Evolutionary conservation across 2,113 vertebrate species (phyloP), one percentile per base, ranked within the genome.

Genomic region (Dicentrarchus labrax): DNA sequence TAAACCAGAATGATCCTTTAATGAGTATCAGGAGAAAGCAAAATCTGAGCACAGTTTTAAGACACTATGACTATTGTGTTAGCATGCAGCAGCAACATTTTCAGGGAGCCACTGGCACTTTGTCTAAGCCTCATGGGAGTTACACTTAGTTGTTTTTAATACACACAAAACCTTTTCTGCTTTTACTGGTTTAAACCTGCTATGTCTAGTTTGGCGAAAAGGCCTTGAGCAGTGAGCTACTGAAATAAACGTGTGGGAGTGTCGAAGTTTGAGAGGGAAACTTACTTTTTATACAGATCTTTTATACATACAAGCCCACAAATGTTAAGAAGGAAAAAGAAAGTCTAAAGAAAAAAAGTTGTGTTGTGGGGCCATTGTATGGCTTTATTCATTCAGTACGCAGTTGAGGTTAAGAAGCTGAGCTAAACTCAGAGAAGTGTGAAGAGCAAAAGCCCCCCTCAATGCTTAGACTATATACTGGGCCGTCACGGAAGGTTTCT

Each of bases 341-440:
- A 38, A 84, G 50, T 65, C 13, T 4, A 8, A 76, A 50, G 13
- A 51, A 66, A 60, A 30, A 30, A 75, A 68, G 36, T 39, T 78
- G 60, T 85, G 61, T 51, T 65, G 41, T 53, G 62, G 38, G 61
- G 66, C 30, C 30, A 67, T 64, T 77, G 56, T 67, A 43, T 8
- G 4, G 30, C 57, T 50, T 30, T 50, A 72, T 68, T 66, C 59
- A 75, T 64, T 78, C 71, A 75, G 73, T 66, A 45, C 56, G 71
- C 54, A 64, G 62, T 41, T n/a, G 38, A 67, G 22, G 22, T 66
- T 74, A 78, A 75, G 64, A 82, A 79, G 76, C 78, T 57, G 67
- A 85, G 66, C n/a, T 51, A 70, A 86, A 80, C 57, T 78, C 75
- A 86, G 76, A 62, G 21, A 39, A 61, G 62, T 76, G 78, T 89